These are phyloP conservation scores for Phorcus lineatus DNA, from an alignment of 2,888 invertebrate species.

Conservation along the genomic window DNA sequence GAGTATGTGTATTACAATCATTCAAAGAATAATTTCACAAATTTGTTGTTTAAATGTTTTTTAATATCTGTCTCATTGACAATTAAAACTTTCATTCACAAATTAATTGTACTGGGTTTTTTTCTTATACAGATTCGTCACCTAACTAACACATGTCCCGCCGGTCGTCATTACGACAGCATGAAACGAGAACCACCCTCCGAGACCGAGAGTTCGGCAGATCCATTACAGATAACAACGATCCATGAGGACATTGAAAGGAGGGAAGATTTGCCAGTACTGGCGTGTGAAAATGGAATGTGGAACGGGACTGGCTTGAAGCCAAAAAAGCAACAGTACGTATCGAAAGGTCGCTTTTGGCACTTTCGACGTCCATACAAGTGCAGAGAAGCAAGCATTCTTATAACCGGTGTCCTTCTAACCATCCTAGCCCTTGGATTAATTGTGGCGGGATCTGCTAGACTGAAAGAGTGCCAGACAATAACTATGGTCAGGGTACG, in stretches of 20 bases:
- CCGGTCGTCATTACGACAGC: neutral
- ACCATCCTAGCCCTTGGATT: conserved; percentile 41
- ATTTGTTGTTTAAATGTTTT: too few relatives aligned
- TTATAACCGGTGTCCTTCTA: conserved; percentile 36
- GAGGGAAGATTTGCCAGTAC: conserved; percentile 38
- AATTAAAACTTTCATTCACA: too few relatives aligned
- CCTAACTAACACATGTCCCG: neutral
- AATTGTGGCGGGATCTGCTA: conserved; percentile 46
- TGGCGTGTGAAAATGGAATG: conserved; percentile 40
- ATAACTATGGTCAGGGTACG: conserved; percentile 25
- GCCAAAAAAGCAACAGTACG: conserved; percentile 32
- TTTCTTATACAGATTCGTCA: neutral
- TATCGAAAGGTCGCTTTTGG: conserved; percentile 7
- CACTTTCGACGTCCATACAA: conserved; percentile 4
- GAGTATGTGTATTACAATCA: too few relatives aligned
- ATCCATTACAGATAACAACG: neutral
- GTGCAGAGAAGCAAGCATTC: conserved; percentile 32
- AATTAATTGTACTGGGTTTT: too few relatives aligned
- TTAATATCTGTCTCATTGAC: too few relatives aligned
- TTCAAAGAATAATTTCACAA: too few relatives aligned
- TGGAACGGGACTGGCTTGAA: conserved; percentile 27
- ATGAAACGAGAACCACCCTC: neutral
- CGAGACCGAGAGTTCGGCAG: neutral
- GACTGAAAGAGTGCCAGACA: conserved; percentile 40
- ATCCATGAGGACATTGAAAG: conserved; percentile 24